A percentile compares a stretch with the other conserved stretches of the same genome.
Evolutionary conservation across 2,113 vertebrate species (phyloP).

Genomic region (Muntiacus reevesi): DNA sequence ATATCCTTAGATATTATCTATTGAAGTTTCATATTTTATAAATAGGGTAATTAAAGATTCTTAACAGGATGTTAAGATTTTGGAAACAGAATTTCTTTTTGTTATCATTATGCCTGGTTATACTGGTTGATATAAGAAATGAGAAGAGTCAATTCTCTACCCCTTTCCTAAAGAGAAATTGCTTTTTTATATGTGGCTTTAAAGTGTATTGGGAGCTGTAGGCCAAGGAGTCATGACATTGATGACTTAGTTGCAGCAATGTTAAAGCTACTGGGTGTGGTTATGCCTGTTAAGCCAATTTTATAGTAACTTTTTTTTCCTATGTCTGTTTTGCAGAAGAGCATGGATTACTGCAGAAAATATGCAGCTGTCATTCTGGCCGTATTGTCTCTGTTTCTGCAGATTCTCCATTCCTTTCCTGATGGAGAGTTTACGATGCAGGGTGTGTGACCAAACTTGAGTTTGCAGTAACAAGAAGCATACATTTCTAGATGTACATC

Average conservation of each 20-base stretch:
- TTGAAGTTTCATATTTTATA: slow-evolving; percentile 6
- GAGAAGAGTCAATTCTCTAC: not conserved
- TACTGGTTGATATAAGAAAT: not conserved
- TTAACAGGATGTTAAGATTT: not conserved
- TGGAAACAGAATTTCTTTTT: not conserved
- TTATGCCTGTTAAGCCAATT: not conserved
- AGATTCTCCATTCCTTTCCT: slow-evolving; percentile 88
- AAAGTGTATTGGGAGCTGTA: not conserved
- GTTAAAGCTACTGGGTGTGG: not conserved
- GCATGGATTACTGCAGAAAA: slow-evolving; percentile 86
- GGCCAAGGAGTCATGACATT: not conserved
- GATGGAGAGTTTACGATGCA: slow-evolving; percentile 86
- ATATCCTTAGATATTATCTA: not conserved
- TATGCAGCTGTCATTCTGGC: slow-evolving; percentile 84
- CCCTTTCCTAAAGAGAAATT: not conserved
- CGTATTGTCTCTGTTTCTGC: slow-evolving; percentile 85
- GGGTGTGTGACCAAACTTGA: slow-evolving; percentile 84
- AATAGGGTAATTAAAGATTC: not conserved
- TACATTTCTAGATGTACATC: not conserved
- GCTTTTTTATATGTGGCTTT: not conserved
- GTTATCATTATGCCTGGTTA: not conserved
- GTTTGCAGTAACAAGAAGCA: slow-evolving; percentile 27
- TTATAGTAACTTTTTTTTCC: not conserved
- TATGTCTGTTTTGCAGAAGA: slow-evolving; percentile 70
- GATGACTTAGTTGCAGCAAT: not conserved